Percentiles rank a stretch among this genome's conserved stretches.
phyloP scores from a whole-genome alignment of 2,888 invertebrate species.

The Meteorus cinctellus region DNA sequence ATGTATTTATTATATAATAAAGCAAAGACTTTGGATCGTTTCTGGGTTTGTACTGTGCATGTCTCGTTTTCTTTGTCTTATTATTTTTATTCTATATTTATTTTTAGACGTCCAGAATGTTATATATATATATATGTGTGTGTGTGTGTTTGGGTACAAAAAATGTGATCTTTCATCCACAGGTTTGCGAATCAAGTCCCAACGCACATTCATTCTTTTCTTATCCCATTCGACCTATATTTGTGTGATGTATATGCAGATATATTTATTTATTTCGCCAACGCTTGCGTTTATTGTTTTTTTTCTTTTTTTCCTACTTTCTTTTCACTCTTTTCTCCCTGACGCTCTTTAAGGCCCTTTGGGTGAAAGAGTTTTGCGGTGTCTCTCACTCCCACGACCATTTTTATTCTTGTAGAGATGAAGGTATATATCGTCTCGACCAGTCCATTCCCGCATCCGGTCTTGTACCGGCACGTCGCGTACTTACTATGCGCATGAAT shows the following conservation, averaged over 20 bases:
- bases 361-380: conserved; percentile 26
- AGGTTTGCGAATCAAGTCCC: conserved; percentile 17
- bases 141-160: not conserved
- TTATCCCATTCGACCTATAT: not conserved
- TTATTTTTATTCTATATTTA: not conserved
- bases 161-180: conserved; percentile 12
- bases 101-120: no score
- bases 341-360: conserved; percentile 28
- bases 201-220: conserved; percentile 3
- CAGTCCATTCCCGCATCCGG: conserved; percentile 57
- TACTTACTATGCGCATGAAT: conserved; percentile 8
- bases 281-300: not conserved
- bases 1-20: not conserved
- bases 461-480: conserved; percentile 47
- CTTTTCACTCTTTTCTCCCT: conserved; percentile 22
- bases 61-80: not conserved
- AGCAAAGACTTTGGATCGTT: conserved; percentile 46
- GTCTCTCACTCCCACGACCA: conserved; percentile 34
- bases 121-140: not conserved
- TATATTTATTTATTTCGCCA: not conserved
- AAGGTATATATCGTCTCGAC: conserved; percentile 18
- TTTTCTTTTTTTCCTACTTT: not conserved
- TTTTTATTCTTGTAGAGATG: conserved; percentile 24
- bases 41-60: conserved; percentile 4
- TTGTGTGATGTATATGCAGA: not conserved